These are phyloP conservation scores for Cryptus viduatorius DNA, from an alignment of 2,888 invertebrate species.

Conservation along the genomic window DNA sequence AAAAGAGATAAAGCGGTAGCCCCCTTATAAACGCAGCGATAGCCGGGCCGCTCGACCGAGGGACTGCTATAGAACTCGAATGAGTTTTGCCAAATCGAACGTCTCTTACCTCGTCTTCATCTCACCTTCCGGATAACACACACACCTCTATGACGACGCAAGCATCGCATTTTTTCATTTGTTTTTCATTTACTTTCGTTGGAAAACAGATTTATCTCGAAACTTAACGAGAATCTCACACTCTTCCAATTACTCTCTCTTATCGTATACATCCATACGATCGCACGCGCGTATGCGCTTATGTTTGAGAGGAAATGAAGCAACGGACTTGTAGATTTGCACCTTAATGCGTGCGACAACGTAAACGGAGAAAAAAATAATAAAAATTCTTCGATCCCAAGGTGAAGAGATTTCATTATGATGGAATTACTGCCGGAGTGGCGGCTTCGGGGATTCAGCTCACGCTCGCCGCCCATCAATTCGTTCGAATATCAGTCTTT, in stretches of 20 bases:
- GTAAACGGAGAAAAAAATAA: neutral
- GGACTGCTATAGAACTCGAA: neutral
- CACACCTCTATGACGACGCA: conserved; percentile 10
- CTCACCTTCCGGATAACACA: conserved; percentile 24
- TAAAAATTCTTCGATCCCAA: neutral
- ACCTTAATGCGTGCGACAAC: neutral
- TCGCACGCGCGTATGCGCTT: neutral
- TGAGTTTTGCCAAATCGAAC: conserved; percentile 13
- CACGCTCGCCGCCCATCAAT: neutral
- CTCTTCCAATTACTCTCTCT: neutral
- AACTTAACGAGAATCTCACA: neutral
- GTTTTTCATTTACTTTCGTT: neutral
- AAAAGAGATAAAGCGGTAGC: conserved; percentile 65
- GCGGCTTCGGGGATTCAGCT: neutral
- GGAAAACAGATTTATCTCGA: neutral
- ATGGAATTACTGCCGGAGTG: neutral
- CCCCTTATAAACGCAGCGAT: conserved; percentile 56
- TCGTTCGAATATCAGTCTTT: neutral
- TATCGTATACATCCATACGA: neutral
- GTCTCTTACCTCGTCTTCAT: conserved; percentile 24
- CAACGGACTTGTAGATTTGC: neutral
- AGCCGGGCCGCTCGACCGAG: conserved; percentile 21
- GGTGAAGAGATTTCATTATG: neutral
- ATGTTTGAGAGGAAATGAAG: neutral
- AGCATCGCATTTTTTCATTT: neutral